Percentiles rank a stretch among this genome's conserved stretches.
Evolutionary conservation across 2,113 vertebrate species (phyloP).

Genomic region (Eretmochelys imbricata): DNA sequence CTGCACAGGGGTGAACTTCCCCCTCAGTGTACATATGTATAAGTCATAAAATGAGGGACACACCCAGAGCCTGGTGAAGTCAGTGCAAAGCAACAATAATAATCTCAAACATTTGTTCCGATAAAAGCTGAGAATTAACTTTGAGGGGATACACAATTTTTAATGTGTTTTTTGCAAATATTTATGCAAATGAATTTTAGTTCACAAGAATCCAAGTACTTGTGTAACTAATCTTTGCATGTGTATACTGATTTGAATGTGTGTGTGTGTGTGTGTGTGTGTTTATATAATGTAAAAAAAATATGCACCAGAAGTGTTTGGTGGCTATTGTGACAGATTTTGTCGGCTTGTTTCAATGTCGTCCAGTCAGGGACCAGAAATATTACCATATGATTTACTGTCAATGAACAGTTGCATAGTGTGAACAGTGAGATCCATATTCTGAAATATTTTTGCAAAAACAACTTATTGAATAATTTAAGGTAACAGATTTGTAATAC

Average conservation of each 20-base stretch:
- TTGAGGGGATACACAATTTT: neutral
- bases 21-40: neutral
- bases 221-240: neutral
- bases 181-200: neutral
- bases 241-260: neutral
- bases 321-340: neutral
- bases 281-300: neutral
- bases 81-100: neutral
- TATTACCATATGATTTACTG: neutral
- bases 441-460: slow-evolving; percentile 30
- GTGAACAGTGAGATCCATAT: neutral
- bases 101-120: neutral
- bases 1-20: neutral
- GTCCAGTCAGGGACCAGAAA: neutral
- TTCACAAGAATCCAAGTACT: neutral
- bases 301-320: neutral
- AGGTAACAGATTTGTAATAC: neutral
- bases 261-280: neutral
- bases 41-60: neutral
- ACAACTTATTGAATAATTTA: neutral
- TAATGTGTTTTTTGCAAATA: neutral
- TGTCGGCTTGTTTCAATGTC: neutral
- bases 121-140: neutral
- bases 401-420: neutral
- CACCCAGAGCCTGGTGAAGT: neutral